Percentiles rank a stretch among this genome's conserved stretches.
phyloP scores from a whole-genome alignment of 2,797 vertebrate species.

The Sebastes ruberrimus region DNA sequence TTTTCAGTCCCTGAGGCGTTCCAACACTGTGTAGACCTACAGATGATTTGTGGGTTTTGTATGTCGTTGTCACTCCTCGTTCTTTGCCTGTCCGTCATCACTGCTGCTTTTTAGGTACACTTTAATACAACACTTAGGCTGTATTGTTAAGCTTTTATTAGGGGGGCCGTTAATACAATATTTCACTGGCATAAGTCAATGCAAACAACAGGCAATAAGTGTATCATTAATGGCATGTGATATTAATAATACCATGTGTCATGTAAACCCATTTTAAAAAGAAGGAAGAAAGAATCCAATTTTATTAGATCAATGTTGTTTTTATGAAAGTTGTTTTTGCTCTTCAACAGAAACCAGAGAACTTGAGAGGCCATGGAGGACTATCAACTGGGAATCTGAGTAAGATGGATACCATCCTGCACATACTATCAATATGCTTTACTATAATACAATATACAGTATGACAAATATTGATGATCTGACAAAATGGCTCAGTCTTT shows the following conservation, averaged over 20 bases:
- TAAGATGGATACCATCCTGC: background rate
- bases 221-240: too few species aligned
- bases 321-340: background rate
- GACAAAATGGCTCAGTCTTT: too few species aligned
- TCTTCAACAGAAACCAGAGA: conserved; percentile 1
- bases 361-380: conserved; percentile 31
- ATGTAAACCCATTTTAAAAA: too few species aligned
- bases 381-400: conserved; percentile 11
- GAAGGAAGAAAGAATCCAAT: too few species aligned
- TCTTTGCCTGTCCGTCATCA: too few species aligned
- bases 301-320: too few species aligned
- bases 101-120: too few species aligned
- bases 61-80: too few species aligned
- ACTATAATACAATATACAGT: background rate
- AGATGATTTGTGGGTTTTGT: too few species aligned
- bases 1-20: too few species aligned
- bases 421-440: background rate
- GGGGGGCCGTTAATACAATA: background rate
- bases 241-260: too few species aligned
- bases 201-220: background rate
- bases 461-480: background rate
- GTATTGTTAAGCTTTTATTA: background rate
- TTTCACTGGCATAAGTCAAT: background rate
- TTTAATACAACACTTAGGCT: background rate
- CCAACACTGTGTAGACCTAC: too few species aligned